Base-by-base conservation (phyloP, 2,113 vertebrate species). In the Ceuthmochares aereus region DNA sequence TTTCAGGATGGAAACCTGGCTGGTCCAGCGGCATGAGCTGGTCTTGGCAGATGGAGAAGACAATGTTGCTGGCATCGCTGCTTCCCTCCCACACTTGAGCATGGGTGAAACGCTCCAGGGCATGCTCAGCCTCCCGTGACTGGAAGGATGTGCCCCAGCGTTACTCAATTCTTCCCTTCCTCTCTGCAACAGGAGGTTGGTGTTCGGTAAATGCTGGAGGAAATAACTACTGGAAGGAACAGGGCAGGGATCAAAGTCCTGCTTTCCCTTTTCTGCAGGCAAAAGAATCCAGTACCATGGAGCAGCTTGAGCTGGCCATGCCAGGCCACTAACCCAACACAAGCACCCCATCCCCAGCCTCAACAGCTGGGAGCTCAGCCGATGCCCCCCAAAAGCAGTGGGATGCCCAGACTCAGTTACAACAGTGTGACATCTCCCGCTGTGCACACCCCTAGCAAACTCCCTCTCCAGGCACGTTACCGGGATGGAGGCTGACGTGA, bases 401-500 rank as follows among this genome's bases (percentile, higher is more conserved):
- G 21, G 15, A 21, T 9, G 10, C 7, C 8, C 30, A 34, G 26
- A 26, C 43, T 36, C 30, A 14, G 6, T 37, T 26, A 10, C 1
- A 1, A 55, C 42, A 15, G 19, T 1, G 0, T n/a, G 30, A n/a
- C 4, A 0, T 5, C 62, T 64, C 49, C 80, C 1, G 0, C n/a
- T 5, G 0, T 0, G 8, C 23, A 1, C 16, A 14, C 7, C 52
- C 62, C 43, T 2, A 1, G 4, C 21, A 7, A 32, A 4, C 25
- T 27, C 66, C 43, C 5, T 52, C 29, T 74, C n/a, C 0, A 0
- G 13, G 11, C 45, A 1, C 45, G 11, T 98, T 98, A 99, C 99
- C 93, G 99, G 99, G 96, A 99, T 99, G 77, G 99, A 99, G 19
- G 98, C 99, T 0, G 99, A 98, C 0, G 99, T 99, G 85, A 99